phyloP scores from a whole-genome alignment of 2,797 vertebrate species.

The Mus caroli region DNA sequence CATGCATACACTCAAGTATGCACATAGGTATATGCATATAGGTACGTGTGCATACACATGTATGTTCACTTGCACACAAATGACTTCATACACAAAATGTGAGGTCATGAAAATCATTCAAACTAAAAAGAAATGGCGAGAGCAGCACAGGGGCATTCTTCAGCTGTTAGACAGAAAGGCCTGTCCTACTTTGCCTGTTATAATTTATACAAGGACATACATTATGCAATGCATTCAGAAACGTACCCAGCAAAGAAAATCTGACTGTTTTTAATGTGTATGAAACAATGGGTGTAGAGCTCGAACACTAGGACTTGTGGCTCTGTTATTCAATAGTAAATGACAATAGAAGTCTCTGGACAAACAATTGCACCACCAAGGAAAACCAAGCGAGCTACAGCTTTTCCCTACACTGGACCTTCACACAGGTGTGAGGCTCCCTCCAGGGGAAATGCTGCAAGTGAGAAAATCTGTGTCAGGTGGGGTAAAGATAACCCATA shows the following conservation, averaged over 20 bases:
- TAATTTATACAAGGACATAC: neutral
- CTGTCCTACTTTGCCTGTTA: neutral
- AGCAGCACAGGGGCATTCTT: neutral
- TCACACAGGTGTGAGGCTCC: neutral
- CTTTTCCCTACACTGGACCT: neutral
- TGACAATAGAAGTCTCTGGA: slow-evolving; percentile 2
- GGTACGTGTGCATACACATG: neutral
- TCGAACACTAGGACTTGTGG: neutral
- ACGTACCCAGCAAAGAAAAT: neutral
- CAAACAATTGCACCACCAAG: neutral
- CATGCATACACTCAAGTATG: no score
- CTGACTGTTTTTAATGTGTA: neutral
- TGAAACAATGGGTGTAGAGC: neutral
- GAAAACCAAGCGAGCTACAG: neutral
- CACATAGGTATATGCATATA: neutral
- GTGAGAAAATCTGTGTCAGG: slow-evolving; percentile 50
- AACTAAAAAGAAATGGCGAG: neutral
- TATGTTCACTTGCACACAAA: neutral
- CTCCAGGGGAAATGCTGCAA: neutral
- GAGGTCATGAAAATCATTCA: neutral
- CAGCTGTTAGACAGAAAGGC: neutral
- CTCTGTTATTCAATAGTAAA: neutral
- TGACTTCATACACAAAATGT: neutral
- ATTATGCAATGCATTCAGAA: neutral
- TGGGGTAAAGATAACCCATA: neutral